Percentiles rank a stretch among this genome's conserved stretches.
Evolutionary conservation across 2,797 vertebrate species (phyloP).

Genomic region (Enteromius anoplus): DNA sequence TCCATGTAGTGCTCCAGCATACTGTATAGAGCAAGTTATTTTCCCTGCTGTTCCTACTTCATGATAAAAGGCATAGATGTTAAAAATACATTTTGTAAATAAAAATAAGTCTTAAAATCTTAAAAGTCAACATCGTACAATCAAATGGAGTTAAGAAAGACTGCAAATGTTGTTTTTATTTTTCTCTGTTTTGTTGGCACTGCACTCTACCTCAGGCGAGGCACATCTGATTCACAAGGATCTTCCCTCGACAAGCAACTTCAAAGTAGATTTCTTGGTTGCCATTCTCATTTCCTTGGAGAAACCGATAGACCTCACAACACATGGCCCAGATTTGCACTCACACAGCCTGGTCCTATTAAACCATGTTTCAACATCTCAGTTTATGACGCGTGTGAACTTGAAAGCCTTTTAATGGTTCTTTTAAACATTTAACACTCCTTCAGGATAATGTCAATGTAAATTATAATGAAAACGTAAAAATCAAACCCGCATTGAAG

Average conservation of each 20-base stretch:
- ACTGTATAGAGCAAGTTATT: background rate
- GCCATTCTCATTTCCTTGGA: conserved; percentile 23
- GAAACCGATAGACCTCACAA: conserved; percentile 28
- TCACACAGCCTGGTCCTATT: conserved; percentile 26
- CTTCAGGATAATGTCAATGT: background rate
- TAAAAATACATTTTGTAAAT: background rate
- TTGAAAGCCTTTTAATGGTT: conserved; percentile 5
- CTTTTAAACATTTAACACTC: conserved; percentile 5
- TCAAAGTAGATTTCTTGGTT: conserved; percentile 23
- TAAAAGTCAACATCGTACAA: background rate
- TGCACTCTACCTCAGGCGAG: background rate
- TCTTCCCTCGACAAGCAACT: conserved; percentile 8
- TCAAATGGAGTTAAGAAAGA: background rate
- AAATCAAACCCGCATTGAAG: background rate
- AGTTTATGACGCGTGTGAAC: conserved; percentile 21
- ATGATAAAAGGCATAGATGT: background rate
- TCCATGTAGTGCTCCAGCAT: background rate
- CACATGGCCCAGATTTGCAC: conserved; percentile 38
- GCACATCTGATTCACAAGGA: background rate
- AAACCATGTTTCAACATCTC: conserved; percentile 27
- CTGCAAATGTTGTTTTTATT: background rate
- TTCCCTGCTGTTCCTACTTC: background rate
- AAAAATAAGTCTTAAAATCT: background rate
- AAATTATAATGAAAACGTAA: conserved; percentile 4
- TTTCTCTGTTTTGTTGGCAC: background rate